Base-by-base conservation (phyloP, 2,113 vertebrate genomes). In the Copsychus sechellarum region DNA sequence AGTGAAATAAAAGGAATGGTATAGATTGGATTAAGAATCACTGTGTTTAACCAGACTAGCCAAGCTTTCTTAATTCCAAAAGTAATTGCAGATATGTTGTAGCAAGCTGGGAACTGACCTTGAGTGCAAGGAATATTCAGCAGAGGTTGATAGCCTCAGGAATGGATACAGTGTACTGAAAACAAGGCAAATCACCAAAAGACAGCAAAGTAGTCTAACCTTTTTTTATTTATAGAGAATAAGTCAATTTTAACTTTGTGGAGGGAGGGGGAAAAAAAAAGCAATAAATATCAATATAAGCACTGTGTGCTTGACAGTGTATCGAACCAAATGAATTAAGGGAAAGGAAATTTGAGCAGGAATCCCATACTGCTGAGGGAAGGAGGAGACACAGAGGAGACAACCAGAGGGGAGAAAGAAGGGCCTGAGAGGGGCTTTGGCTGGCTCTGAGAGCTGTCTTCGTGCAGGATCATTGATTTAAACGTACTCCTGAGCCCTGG, bases 11-110 rank as follows among this genome's bases (percentile, higher is more conserved):
- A 94, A 92, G 81, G 76, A 86, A 72, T 42, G 16, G 38, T 88
- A 91, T 73, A 86, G 90, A 94, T 40, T 40, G 69, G 76, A 91
- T 92, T 93, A 95, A 86, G 93, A 88, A 38, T 57, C 74, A 33
- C 84, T 82, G 38, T 0, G 0, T 86, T 94, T 93, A 66, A 71
- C 70, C 47, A 90, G 81, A 90, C 72, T 86, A 92, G 36, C 86
- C 81, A 93, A 65, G 48, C 23, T 71, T 88, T 92, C 83, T 88
- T 94, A 93, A 95, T 96, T 96, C 91, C 80, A 84, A 84, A 92
- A 93, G 86, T 77, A 96, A 96, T 92, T 86, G 72, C 76, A 80
- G 38, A 48, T 87, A 76, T 66, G 77, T 90, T 96, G 71, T 33
- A 96, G 91, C 45, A 87, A 92, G 69, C 36, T 61, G 71, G 60